Conservation (phyloP, 2,797 vertebrate species). For the Rhinichthys osculus region DNA sequence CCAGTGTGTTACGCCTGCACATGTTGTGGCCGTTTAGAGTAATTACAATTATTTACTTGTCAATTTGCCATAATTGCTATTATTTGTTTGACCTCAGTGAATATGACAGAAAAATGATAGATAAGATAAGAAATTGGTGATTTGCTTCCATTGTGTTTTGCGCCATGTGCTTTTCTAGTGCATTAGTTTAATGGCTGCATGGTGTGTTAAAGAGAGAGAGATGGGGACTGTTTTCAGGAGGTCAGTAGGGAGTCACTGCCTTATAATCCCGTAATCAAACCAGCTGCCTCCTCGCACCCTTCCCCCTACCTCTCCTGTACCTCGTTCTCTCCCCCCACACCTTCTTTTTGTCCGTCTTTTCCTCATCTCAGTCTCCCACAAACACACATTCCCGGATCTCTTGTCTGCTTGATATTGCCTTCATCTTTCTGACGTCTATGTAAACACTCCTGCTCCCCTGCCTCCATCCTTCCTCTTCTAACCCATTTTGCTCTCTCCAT, state of each 20-base stretch:
- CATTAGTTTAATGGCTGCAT: conserved; percentile 54
- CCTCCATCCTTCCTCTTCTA: conserved; percentile 24
- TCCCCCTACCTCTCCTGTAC: conserved; percentile 21
- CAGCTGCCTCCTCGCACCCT: conserved; percentile 74
- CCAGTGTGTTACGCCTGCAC: not conserved
- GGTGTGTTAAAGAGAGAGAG: conserved; percentile 49
- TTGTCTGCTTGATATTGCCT: conserved; percentile 34
- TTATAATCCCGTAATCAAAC: conserved; percentile 83
- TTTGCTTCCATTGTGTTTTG: not conserved
- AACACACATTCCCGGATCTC: conserved; percentile 20
- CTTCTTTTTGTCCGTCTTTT: conserved; percentile 32
- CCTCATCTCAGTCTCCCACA: conserved; percentile 30
- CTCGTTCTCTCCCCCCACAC: conserved; percentile 69
- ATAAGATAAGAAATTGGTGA: not conserved
- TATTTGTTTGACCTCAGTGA: not conserved
- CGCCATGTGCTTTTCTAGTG: not conserved
- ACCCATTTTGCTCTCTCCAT: not conserved
- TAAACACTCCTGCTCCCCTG: conserved; percentile 21
- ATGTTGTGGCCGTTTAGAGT: not conserved
- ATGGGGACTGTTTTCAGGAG: conserved; percentile 60
- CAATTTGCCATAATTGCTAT: conserved; percentile 2
- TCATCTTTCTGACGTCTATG: conserved; percentile 26
- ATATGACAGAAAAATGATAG: not conserved
- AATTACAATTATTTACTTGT: not conserved
- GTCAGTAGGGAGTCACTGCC: conserved; percentile 76